Conservation (phyloP, 2,888 invertebrate genomes). For the Phengaris arion region DNA sequence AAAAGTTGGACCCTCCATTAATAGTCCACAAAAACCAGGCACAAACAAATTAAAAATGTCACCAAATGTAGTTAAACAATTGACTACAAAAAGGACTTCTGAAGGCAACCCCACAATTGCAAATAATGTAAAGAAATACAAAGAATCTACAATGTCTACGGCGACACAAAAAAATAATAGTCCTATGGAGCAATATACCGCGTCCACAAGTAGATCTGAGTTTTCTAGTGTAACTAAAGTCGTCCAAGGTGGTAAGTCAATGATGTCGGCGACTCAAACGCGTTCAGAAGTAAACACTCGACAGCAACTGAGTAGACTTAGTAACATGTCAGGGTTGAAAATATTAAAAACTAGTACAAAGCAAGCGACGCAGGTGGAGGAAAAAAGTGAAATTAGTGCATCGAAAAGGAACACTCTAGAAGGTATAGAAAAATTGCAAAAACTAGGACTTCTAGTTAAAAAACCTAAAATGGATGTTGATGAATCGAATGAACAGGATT, state of each 20-base stretch:
- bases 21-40: conserved; percentile 40
- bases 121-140: conserved; percentile 69
- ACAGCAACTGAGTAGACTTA: conserved; percentile 60
- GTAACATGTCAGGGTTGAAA: conserved; percentile 59
- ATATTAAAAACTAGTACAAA: conserved; percentile 59
- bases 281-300: conserved; percentile 61
- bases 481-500: conserved; percentile 52
- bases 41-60: conserved; percentile 58
- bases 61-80: conserved; percentile 49
- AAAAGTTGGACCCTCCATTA: conserved; percentile 45
- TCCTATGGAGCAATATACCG: conserved; percentile 50
- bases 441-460: conserved; percentile 68
- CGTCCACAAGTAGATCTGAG: conserved; percentile 55
- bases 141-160: conserved; percentile 58
- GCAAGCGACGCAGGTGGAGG: conserved; percentile 56
- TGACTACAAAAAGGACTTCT: conserved; percentile 49
- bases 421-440: conserved; percentile 69
- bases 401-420: conserved; percentile 61
- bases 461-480: conserved; percentile 61
- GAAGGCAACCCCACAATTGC: conserved; percentile 56
- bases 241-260: conserved; percentile 57
- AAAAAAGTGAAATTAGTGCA: conserved; percentile 54
- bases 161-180: conserved; percentile 44
- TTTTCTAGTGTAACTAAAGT: conserved; percentile 56
- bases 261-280: conserved; percentile 57